A percentile compares a stretch with the other conserved stretches of the same genome.
Conservation (phyloP, 1,140 invertebrate species). For the Apis mellifera region DNA sequence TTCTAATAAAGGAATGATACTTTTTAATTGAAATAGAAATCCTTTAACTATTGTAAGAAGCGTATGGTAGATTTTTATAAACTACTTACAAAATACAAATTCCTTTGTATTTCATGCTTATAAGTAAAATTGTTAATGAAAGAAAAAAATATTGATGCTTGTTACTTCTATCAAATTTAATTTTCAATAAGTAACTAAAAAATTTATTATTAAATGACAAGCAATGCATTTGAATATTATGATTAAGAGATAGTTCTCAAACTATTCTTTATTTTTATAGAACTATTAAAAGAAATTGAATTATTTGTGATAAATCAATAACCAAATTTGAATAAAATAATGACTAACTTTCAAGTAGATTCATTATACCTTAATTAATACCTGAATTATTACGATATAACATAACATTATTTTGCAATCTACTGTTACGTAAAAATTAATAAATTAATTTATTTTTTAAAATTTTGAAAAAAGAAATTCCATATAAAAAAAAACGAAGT, state of each 20-base stretch:
- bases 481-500: not conserved
- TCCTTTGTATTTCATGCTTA: constrained; percentile 7
- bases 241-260: not conserved
- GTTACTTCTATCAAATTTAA: not conserved
- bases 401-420: not conserved
- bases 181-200: not conserved
- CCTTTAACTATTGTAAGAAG: constrained; percentile 8
- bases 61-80: constrained; percentile 18
- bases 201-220: not conserved
- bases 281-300: not conserved
- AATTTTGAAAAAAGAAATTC: not conserved
- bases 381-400: not conserved
- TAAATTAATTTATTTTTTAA: not conserved
- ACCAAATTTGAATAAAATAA: constrained; percentile 10
- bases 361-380: constrained; percentile 1
- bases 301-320: not conserved
- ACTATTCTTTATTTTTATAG: constrained; percentile 12
- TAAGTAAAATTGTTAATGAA: not conserved
- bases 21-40: constrained; percentile 14
- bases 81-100: constrained; percentile 3
- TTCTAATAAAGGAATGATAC: constrained; percentile 1
- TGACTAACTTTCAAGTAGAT: not conserved
- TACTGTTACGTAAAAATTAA: not conserved
- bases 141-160: constrained; percentile 4
- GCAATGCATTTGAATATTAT: not conserved